These are phyloP conservation scores for Tachyglossus aculeatus DNA, from an alignment of 2,797 vertebrate species.

Conservation along the genomic window DNA sequence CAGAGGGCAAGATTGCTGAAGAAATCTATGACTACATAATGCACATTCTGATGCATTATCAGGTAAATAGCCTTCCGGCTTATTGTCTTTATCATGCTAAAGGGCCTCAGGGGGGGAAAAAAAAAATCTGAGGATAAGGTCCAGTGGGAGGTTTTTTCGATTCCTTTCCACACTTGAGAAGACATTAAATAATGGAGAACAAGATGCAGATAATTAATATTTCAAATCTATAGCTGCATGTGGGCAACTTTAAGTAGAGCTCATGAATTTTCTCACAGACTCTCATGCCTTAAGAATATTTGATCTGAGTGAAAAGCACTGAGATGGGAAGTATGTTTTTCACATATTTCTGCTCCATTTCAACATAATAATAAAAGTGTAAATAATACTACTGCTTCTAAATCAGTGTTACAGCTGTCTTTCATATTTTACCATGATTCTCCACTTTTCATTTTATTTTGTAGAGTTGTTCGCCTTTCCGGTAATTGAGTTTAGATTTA, in stretches of 20 bases:
- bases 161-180: background rate
- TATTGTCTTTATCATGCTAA: no score
- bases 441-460: background rate
- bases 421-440: background rate
- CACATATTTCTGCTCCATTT: no score
- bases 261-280: no score
- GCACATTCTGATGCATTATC: slow-evolving; percentile 96
- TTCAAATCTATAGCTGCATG: no score
- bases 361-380: no score
- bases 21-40: slow-evolving; percentile 95
- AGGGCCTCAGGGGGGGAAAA: background rate
- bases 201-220: no score
- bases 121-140: background rate
- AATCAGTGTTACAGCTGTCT: background rate
- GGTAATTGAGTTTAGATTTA: background rate
- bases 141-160: fast-evolving
- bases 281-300: no score
- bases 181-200: no score
- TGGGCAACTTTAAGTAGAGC: no score
- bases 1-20: slow-evolving; percentile 84
- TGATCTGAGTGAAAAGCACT: no score
- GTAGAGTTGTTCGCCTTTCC: background rate
- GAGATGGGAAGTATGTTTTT: no score
- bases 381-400: no score
- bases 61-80: slow-evolving; percentile 79